These are phyloP conservation scores for Magallana ariakensis DNA, from an alignment of 1,140 invertebrate genomes.

Conservation along the genomic window DNA sequence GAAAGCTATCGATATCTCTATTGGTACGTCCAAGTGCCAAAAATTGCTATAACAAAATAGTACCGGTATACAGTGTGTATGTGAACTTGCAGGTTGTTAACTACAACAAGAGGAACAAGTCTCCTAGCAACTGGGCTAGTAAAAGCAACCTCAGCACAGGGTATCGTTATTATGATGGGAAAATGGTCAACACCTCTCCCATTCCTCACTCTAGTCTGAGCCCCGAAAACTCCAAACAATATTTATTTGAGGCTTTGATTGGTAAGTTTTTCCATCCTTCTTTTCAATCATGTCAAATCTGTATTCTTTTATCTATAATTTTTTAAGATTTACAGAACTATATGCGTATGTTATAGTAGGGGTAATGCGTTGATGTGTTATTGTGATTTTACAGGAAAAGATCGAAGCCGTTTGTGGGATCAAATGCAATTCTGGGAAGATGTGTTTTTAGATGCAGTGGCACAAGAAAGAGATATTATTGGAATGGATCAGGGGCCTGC, in stretches of 20 bases:
- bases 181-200: constrained; percentile 88
- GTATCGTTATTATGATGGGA: constrained; percentile 92
- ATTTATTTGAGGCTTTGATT: constrained; percentile 91
- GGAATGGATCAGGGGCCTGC: constrained; percentile 99
- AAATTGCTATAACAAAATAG: too few relatives aligned
- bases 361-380: neutral
- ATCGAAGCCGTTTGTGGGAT: constrained; percentile 95
- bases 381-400: constrained; percentile 82
- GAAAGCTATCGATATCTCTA: too few relatives aligned
- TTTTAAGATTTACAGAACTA: too few relatives aligned
- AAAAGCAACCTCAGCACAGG: constrained; percentile 94
- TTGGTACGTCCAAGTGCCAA: too few relatives aligned
- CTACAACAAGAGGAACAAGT: constrained; percentile 68
- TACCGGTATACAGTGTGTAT: neutral
- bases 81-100: constrained; percentile 53
- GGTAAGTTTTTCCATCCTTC: constrained; percentile 58
- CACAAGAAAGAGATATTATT: constrained; percentile 98
- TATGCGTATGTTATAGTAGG: neutral
- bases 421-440: constrained; percentile 99
- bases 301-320: too few relatives aligned
- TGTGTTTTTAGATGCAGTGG: constrained; percentile 98
- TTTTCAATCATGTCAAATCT: too few relatives aligned
- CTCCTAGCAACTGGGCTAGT: constrained; percentile 85
- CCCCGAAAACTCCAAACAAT: constrained; percentile 89
- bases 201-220: constrained; percentile 78